phyloP scores from a whole-genome alignment of 2,888 invertebrate species.

The Ochropleura leucogaster region DNA sequence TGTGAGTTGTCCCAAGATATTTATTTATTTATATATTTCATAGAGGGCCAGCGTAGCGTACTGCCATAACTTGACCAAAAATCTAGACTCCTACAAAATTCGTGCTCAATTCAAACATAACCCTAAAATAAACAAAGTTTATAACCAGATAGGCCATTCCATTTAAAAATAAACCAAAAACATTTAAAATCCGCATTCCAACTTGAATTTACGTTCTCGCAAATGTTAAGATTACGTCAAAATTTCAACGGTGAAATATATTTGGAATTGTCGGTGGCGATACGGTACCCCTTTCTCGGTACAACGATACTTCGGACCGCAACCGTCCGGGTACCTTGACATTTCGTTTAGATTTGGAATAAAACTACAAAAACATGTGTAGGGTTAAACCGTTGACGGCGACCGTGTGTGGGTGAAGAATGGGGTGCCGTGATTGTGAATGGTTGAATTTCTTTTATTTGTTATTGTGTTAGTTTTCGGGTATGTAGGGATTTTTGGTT shows the following conservation, averaged over 20 bases:
- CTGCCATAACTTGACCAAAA: too few relatives aligned
- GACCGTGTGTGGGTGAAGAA: constrained; percentile 42
- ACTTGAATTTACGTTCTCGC: constrained; percentile 48
- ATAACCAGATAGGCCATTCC: constrained; percentile 1
- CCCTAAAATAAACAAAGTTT: constrained; percentile 8
- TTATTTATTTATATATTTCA: too few relatives aligned
- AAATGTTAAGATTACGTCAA: constrained; percentile 55
- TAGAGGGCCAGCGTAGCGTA: too few relatives aligned
- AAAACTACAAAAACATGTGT: constrained; percentile 66
- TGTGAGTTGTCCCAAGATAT: too few relatives aligned
- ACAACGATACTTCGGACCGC: constrained; percentile 53
- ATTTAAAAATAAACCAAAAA: constrained; percentile 19
- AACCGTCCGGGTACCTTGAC: constrained; percentile 64
- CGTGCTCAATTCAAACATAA: constrained; percentile 1
- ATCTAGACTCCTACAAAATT: neutral
- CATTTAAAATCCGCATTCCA: constrained; percentile 41
- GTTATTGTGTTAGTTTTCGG: constrained; percentile 23
- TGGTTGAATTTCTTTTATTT: constrained; percentile 45
- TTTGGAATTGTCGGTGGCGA: constrained; percentile 53
- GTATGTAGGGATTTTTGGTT: neutral
- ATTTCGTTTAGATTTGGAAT: constrained; percentile 68
- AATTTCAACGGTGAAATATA: constrained; percentile 62
- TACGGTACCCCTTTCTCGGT: constrained; percentile 55
- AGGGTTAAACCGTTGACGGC: constrained; percentile 37
- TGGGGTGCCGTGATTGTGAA: constrained; percentile 44